Base-by-base conservation (phyloP, 2,888 invertebrate genomes). In the Drosophila fulvimacula region DNA sequence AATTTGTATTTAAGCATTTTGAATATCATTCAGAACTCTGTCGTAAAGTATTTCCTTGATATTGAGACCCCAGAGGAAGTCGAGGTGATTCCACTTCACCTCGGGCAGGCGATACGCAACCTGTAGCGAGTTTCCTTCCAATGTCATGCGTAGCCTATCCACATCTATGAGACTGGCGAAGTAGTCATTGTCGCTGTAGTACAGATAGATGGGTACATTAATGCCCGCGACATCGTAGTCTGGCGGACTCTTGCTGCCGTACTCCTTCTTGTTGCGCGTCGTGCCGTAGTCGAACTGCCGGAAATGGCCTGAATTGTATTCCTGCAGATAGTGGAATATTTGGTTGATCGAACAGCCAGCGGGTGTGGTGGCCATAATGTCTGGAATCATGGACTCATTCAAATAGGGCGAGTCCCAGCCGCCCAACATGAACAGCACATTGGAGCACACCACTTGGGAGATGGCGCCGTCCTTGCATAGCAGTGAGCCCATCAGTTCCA, bases 181-280 rank as follows among this genome's bases (percentile, higher is more conserved):
- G 38, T 90, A 90, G 38, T 90, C 90, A 21, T 90, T 90, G 39
- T 91, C 91, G 19, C 89, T 84, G 61, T 91, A 90, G 55, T 90
- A 90, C 5, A 90, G 63, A 52, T 89, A 90, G 0, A 74, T 68
- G 5, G 90, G 91, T 0, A 83, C 84, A 11, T 82, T 73, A 4
- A 90, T 80, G 2, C 67, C 57, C 5, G 57, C 80, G 3, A 90
- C 49, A 21, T 81, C 66, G 59, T 90, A 90, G 0, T 63, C 65
- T 17, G 91, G 78, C 0, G 90, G 82, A 0, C 56, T 38, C 46
- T 62, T 76, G 51, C 0, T 73, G 32, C 89, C 75, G 27, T 91
- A 90, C 0, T 74, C 71, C 15, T 79, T 65, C 42, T 84, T 69
- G 60, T 90, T 90, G 5, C 90, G 77, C 1, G 21, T 1, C 5